phyloP scores from a whole-genome alignment of 2,888 invertebrate species.

The Linnaemya vulpina region DNA sequence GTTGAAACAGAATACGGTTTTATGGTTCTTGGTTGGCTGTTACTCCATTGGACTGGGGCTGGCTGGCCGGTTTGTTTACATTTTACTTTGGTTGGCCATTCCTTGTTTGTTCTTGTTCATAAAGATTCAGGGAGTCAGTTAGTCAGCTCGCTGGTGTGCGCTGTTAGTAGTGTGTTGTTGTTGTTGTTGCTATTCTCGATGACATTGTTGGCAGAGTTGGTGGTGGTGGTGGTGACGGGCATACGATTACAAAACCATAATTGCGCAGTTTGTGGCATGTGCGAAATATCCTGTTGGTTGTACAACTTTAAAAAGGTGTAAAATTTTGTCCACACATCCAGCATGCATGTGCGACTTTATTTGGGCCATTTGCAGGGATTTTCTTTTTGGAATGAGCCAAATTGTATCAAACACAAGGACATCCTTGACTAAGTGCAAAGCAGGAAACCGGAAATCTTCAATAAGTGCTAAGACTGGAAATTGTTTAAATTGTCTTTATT shows the following conservation, averaged over 20 bases:
- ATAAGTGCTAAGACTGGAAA: constrained; percentile 69
- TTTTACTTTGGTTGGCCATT: constrained; percentile 66
- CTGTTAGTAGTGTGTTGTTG: not conserved
- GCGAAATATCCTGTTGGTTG: constrained; percentile 74
- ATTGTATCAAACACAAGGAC: constrained; percentile 27
- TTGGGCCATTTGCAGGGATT: constrained; percentile 44
- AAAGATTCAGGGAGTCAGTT: not conserved
- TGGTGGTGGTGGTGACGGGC: constrained; percentile 38
- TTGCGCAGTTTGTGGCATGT: constrained; percentile 75
- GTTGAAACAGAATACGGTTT: constrained; percentile 53
- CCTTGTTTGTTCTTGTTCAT: constrained; percentile 24
- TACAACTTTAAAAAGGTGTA: constrained; percentile 69
- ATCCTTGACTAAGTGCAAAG: constrained; percentile 32
- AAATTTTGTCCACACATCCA: constrained; percentile 51
- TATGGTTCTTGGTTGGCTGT: constrained; percentile 63
- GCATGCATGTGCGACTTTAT: not conserved
- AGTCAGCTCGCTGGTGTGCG: not conserved
- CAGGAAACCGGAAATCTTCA: constrained; percentile 71
- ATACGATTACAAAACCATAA: constrained; percentile 62
- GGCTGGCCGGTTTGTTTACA: constrained; percentile 50
- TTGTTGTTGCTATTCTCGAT: constrained; percentile 6
- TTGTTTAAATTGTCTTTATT: constrained; percentile 62
- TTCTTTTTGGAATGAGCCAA: constrained; percentile 42
- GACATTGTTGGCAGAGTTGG: not conserved
- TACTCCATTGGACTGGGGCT: constrained; percentile 66